Evolutionary conservation across 2,888 invertebrate species (phyloP).

Genomic region (Meloe dianella): DNA sequence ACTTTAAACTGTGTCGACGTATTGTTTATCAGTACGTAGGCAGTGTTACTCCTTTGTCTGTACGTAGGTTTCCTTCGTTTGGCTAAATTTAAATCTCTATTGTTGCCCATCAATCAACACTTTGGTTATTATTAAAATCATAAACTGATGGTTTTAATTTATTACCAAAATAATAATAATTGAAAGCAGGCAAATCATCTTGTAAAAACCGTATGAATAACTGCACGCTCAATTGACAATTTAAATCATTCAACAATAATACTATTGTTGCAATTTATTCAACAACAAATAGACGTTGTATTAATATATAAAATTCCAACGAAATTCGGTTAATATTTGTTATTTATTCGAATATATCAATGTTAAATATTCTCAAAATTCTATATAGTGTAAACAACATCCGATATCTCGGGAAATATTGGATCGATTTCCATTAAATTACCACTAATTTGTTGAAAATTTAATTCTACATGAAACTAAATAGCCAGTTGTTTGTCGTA

Average conservation of each 20-base stretch:
- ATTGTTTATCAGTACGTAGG: too few relatives aligned
- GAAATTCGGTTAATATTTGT: too few relatives aligned
- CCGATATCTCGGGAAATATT: not conserved
- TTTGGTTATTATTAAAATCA: not conserved
- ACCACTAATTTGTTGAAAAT: not conserved
- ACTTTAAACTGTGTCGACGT: too few relatives aligned
- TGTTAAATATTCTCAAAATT: not conserved
- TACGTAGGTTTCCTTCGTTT: not conserved
- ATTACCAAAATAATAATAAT: too few relatives aligned
- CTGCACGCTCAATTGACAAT: too few relatives aligned
- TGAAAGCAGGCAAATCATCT: too few relatives aligned
- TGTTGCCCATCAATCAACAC: not conserved
- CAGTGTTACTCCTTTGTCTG: too few relatives aligned
- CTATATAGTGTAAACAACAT: not conserved
- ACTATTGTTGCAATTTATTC: too few relatives aligned
- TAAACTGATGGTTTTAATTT: too few relatives aligned
- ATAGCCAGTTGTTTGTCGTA: not conserved
- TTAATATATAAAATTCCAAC: too few relatives aligned
- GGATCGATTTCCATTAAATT: not conserved
- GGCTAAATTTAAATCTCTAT: not conserved
- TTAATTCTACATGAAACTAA: not conserved
- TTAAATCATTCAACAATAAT: too few relatives aligned
- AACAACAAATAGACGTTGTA: not conserved
- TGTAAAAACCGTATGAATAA: too few relatives aligned
- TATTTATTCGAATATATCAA: not conserved